phyloP scores from a whole-genome alignment of 2,113 vertebrate species.

The Pseudorhombus dupliciocellatus region DNA sequence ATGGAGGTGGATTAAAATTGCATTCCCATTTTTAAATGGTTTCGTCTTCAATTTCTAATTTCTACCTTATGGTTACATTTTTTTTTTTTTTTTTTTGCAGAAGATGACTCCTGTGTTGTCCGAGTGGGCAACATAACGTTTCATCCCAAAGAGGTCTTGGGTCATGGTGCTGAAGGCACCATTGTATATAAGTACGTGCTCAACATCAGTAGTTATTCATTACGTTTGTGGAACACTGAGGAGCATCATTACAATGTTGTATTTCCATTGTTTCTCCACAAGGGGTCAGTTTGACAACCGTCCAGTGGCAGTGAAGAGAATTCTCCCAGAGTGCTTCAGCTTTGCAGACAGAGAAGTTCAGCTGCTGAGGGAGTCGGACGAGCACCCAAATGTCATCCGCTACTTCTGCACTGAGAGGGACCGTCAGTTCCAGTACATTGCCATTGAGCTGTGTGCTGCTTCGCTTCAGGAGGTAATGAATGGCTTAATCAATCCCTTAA shows the following conservation, averaged over 20 bases:
- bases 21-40: background rate
- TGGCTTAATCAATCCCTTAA: too few relatives aligned
- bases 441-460: slow-evolving; percentile 92
- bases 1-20: slow-evolving; percentile 78
- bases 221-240: background rate
- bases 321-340: slow-evolving; percentile 97
- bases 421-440: slow-evolving; percentile 99
- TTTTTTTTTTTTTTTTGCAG: slow-evolving; percentile 77
- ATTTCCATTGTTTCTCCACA: slow-evolving; percentile 29
- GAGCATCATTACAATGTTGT: background rate
- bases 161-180: slow-evolving; percentile 96
- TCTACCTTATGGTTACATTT: too few relatives aligned
- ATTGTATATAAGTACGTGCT: slow-evolving; percentile 93
- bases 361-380: slow-evolving; percentile 93
- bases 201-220: background rate
- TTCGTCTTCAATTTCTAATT: background rate
- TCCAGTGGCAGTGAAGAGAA: slow-evolving; percentile 93
- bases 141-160: slow-evolving; percentile 90
- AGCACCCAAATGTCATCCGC: slow-evolving; percentile 96
- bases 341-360: slow-evolving; percentile 97
- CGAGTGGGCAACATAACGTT: slow-evolving; percentile 94
- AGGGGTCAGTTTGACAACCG: slow-evolving; percentile 96
- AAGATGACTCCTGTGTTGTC: slow-evolving; percentile 84
- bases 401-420: slow-evolving; percentile 97
- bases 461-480: slow-evolving; percentile 91